A percentile compares a stretch with the other conserved stretches of the same genome.
phyloP scores from a whole-genome alignment of 2,888 invertebrate species.

The Halictus ligatus region DNA sequence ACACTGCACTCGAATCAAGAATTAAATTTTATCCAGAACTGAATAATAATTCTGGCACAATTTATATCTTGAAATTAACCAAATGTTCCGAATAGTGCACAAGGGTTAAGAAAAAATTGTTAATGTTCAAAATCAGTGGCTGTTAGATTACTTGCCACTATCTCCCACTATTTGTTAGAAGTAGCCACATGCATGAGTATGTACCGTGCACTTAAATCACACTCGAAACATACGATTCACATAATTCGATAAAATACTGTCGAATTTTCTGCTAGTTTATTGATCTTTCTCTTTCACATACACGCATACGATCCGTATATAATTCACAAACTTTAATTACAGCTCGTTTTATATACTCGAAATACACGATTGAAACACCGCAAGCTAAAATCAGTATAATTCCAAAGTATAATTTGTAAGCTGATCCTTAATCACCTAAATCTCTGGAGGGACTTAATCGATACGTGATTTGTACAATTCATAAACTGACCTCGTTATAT shows the following conservation, averaged over 20 bases:
- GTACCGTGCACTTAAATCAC: constrained; percentile 50
- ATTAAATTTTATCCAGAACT: not conserved
- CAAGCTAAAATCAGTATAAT: constrained; percentile 15
- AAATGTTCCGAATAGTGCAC: not conserved
- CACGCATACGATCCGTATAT: constrained; percentile 44
- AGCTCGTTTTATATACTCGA: not conserved
- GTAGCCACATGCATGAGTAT: constrained; percentile 50
- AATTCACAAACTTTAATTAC: not conserved
- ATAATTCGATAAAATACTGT: constrained; percentile 28
- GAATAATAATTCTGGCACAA: no score
- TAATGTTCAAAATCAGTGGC: constrained; percentile 11
- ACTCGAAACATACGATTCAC: constrained; percentile 28
- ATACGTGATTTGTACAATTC: constrained; percentile 14
- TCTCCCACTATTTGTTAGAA: constrained; percentile 60
- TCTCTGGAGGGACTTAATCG: not conserved
- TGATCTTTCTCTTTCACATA: constrained; percentile 36
- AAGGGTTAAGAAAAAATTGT: not conserved
- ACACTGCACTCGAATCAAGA: no score
- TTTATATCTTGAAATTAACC: not conserved
- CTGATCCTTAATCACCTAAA: not conserved
- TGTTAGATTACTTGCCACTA: constrained; percentile 19
- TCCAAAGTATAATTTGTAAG: constrained; percentile 11
- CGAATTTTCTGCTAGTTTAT: constrained; percentile 14
- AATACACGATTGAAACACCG: constrained; percentile 2
- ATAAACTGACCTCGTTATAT: not conserved